Base-by-base conservation (phyloP, 2,113 vertebrate species). In the Hypanus sabinus region DNA sequence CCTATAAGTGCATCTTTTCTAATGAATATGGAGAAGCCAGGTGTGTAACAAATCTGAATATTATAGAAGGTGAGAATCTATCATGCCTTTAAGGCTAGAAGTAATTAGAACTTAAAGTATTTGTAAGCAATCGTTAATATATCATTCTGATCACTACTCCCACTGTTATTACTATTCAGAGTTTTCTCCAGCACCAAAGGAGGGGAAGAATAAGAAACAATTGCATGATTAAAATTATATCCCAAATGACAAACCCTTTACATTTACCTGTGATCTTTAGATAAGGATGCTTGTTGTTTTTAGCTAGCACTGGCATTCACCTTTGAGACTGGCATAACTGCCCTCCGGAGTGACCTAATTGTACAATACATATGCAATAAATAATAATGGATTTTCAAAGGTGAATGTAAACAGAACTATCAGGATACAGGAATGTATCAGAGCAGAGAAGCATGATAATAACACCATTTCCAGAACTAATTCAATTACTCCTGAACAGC, bases 1-100 rank as follows among this genome's bases (percentile, higher is more conserved):
- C 97, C 24, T 98, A 98, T 94, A 97, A 96, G 95, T 98, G 98
- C 94, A 94, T 22, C 1, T 98, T 97, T 2, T 94, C 95, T 24
- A 99, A 98, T 46, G 93, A 95, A 7, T 98, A 96, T 0, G 98
- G 98, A 27, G 98, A 98, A 96, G 98, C 98, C 76, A 20, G 95
- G 0, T 98, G 97, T 95, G 95, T 96, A 0, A 95, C 94, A 0
- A 96, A 96, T 73, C 96, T 99, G 95, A 97, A 95, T 1, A 96
- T 98, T 90, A 95, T 96, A 55, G 97, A 97, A 95, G 97, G 98
- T 98, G 95, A 96, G 97, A n/a, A 8, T 36, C 22, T 73, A 73
- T 22, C 38, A 46, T 75, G n/a, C 70, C 33, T 10, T 24, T 24
- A 55, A 93, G 46, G 38, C 20, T 24, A 46, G 2, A 71, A 8